A percentile compares a stretch with the other conserved stretches of the same genome.
These are phyloP conservation scores for Pygoscelis adeliae DNA, from an alignment of 2,113 vertebrate genomes.

Conservation along the genomic window DNA sequence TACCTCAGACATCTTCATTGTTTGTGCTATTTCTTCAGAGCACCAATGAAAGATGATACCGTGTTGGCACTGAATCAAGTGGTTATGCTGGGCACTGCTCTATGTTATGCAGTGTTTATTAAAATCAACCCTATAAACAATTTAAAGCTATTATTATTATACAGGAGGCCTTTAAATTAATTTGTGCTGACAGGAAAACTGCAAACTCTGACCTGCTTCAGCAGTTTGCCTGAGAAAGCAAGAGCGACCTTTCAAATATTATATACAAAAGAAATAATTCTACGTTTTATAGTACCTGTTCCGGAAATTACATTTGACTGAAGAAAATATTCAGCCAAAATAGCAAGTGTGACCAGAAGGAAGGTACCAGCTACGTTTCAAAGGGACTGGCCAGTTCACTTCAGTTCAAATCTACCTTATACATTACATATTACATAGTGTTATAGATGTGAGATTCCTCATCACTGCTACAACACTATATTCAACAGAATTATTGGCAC, in stretches of 20 bases:
- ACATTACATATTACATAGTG: neutral
- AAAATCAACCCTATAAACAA: slow-evolving; percentile 69
- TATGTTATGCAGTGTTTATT: slow-evolving; percentile 45
- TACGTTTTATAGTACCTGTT: neutral
- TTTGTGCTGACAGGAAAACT: slow-evolving; percentile 61
- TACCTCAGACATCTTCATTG: slow-evolving; percentile 75
- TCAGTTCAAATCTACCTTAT: neutral
- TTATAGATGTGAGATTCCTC: neutral
- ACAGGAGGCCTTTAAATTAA: slow-evolving; percentile 60
- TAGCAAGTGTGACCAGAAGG: neutral
- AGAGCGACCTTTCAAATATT: neutral
- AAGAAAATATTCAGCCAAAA: neutral
- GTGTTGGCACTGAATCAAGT: slow-evolving; percentile 52
- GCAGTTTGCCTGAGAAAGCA: neutral
- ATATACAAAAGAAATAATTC: neutral
- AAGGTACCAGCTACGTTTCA: neutral
- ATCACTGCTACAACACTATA: neutral
- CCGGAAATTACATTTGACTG: neutral
- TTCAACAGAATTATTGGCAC: neutral
- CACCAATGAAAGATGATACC: slow-evolving; percentile 61
- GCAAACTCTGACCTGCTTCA: slow-evolving; percentile 35
- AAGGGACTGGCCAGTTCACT: neutral
- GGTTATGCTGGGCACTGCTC: slow-evolving; percentile 20
- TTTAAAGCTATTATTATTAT: slow-evolving; percentile 61
- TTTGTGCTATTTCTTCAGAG: slow-evolving; percentile 65